Conservation (phyloP, 2,888 invertebrate genomes). For the Azorinus chamasolen region DNA sequence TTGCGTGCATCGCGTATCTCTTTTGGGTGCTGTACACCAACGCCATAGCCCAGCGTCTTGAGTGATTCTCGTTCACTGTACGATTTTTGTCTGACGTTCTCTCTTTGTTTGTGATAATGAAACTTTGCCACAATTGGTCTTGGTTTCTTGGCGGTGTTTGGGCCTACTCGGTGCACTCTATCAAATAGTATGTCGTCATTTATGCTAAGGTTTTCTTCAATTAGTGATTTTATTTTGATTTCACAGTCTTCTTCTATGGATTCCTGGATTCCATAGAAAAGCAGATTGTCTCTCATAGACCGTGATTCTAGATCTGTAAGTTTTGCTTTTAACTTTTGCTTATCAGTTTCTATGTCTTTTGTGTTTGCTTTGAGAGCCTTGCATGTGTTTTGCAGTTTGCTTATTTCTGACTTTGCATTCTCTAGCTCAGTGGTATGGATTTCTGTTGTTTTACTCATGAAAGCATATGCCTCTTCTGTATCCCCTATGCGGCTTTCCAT, state of each 20-base stretch:
- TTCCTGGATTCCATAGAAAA: constrained; percentile 35
- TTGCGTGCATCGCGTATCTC: constrained; percentile 14
- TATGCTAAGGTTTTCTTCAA: background rate
- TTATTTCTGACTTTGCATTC: constrained; percentile 5
- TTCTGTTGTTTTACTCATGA: constrained; percentile 6
- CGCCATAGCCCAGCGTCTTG: constrained; percentile 8
- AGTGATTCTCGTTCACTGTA: constrained; percentile 4
- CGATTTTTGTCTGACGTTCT: constrained; percentile 15
- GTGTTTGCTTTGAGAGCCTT: background rate
- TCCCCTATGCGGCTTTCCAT: constrained; percentile 3
- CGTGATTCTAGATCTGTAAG: constrained; percentile 17
- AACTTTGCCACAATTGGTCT: constrained; percentile 34
- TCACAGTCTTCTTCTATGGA: too few relatives aligned
- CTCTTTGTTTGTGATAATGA: constrained; percentile 23
- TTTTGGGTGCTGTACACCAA: constrained; percentile 15
- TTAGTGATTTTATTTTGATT: constrained; percentile 8
- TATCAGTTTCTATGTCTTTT: background rate
- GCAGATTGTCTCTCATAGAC: constrained; percentile 32
- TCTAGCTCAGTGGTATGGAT: background rate
- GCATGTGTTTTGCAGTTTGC: background rate
- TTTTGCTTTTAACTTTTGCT: constrained; percentile 7
- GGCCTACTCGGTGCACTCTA: constrained; percentile 27
- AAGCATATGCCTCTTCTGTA: constrained; percentile 1
- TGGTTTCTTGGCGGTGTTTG: constrained; percentile 12
- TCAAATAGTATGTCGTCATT: constrained; percentile 1